phyloP scores from a whole-genome alignment of 1,140 invertebrate genomes.

The Ladona fulva region DNA sequence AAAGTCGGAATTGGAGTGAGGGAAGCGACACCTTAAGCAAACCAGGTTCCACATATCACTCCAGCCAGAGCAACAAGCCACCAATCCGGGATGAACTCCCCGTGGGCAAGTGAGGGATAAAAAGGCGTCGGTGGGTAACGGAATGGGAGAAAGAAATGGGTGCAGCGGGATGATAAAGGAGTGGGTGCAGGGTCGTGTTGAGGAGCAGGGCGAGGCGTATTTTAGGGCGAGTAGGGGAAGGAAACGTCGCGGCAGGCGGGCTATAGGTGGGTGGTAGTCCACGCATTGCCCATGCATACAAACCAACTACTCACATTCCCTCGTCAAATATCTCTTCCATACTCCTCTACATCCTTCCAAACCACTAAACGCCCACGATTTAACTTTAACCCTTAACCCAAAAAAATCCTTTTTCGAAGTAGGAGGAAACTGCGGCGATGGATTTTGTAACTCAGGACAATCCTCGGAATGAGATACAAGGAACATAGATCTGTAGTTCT shows the following conservation, averaged over 20 bases:
- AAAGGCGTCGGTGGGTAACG: neutral
- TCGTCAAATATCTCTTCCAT: too few relatives aligned
- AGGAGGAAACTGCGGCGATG: too few relatives aligned
- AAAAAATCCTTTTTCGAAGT: too few relatives aligned
- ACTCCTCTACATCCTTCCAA: too few relatives aligned
- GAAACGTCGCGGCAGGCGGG: neutral
- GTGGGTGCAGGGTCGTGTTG: neutral
- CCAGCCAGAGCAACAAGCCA: neutral
- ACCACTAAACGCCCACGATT: too few relatives aligned
- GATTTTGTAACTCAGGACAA: too few relatives aligned
- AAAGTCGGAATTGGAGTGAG: neutral
- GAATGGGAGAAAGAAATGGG: neutral
- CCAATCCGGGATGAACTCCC: neutral
- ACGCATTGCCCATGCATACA: too few relatives aligned
- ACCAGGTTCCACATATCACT: neutral
- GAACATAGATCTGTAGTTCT: too few relatives aligned
- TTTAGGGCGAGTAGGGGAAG: neutral
- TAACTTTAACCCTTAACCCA: too few relatives aligned
- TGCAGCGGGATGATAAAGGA: neutral
- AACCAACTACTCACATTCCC: too few relatives aligned
- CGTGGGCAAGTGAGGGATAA: neutral
- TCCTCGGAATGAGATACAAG: too few relatives aligned
- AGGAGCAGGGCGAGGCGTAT: neutral
- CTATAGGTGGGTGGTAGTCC: neutral
- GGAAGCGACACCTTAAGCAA: neutral